Conservation (phyloP, 2,797 vertebrate genomes). For the Pangasius macronema region DNA sequence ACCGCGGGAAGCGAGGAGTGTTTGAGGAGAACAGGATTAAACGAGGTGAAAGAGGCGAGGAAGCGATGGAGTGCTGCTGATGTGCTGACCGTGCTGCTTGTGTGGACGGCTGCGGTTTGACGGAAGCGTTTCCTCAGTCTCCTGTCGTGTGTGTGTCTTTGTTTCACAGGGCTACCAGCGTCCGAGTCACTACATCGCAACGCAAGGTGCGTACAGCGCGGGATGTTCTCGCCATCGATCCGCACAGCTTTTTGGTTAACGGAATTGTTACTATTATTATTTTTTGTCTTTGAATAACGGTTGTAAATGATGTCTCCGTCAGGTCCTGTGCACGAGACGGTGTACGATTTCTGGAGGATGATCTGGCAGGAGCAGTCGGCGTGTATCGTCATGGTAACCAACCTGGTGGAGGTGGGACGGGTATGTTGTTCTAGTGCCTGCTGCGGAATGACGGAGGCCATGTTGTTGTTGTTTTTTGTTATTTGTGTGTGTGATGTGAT, state of each 20-base stretch:
- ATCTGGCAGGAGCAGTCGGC: constrained; percentile 98
- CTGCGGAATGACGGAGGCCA: constrained; percentile 50
- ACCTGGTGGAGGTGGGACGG: constrained; percentile 98
- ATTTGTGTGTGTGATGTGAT: constrained; percentile 9
- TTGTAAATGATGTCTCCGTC: background rate
- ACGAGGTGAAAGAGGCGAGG: background rate
- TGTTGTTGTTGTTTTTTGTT: constrained; percentile 11
- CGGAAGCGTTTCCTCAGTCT: background rate
- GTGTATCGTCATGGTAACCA: constrained; percentile 98
- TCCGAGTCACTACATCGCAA: constrained; percentile 18
- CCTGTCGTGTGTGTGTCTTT: constrained; percentile 14
- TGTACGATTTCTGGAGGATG: constrained; percentile 99
- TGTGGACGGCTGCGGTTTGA: background rate
- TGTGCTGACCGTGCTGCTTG: constrained; percentile 18
- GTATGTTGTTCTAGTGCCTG: constrained; percentile 76
- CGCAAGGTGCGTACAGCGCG: background rate
- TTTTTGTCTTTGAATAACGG: background rate
- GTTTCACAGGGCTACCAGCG: constrained; percentile 21
- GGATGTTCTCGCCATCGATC: background rate
- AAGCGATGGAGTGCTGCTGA: constrained; percentile 19
- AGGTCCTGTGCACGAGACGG: constrained; percentile 98
- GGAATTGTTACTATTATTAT: no score
- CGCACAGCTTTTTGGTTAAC: background rate
- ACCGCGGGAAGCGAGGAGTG: background rate
- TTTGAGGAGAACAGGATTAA: background rate